Evolutionary conservation across 2,797 vertebrate species (phyloP).

Genomic region (Eulemur mongoz): DNA sequence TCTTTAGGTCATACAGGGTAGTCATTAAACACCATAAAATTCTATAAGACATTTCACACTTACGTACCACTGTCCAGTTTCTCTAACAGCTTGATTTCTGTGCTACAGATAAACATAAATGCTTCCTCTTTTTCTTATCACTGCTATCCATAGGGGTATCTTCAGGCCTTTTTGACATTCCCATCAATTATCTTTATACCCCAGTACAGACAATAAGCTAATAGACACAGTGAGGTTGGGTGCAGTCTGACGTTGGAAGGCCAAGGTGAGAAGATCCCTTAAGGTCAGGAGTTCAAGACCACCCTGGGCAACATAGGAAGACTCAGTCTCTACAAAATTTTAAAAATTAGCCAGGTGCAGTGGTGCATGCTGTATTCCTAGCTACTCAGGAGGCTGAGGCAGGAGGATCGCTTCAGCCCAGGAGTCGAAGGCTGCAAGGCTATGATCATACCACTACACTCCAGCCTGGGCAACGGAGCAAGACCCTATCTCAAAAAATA

Average conservation of each 20-base stretch:
- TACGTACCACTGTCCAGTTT: background rate
- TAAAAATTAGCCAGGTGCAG: background rate
- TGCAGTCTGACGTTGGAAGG: background rate
- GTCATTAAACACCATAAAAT: background rate
- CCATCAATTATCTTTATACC: background rate
- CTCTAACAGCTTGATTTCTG: background rate
- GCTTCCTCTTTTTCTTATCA: background rate
- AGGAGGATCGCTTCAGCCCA: background rate
- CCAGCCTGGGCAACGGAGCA: background rate
- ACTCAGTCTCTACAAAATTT: background rate
- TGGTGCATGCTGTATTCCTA: background rate
- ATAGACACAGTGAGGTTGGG: background rate
- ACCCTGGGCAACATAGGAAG: background rate
- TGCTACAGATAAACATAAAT: background rate
- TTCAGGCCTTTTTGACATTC: background rate
- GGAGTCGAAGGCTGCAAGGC: background rate
- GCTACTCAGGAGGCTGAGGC: background rate
- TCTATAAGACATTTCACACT: background rate
- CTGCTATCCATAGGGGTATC: background rate
- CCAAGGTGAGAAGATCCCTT: background rate
- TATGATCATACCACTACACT: background rate
- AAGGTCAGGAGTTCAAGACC: background rate
- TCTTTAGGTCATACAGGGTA: background rate
- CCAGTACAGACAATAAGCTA: background rate
- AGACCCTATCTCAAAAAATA: background rate